Conservation (phyloP, 2,888 invertebrate species). For the Eurois occulta region DNA sequence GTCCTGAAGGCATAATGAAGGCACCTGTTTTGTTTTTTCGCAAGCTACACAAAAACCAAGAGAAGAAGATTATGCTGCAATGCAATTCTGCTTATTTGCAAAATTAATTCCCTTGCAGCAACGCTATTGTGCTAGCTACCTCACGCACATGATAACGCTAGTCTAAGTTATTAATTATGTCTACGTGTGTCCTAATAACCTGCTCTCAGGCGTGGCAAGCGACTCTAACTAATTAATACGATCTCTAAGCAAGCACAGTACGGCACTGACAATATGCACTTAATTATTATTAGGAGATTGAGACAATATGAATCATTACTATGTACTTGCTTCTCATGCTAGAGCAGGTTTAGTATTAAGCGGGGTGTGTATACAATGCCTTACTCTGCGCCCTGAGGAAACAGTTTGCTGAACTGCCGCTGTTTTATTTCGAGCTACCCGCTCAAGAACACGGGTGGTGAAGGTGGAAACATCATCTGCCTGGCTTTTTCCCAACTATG, state of each 20-base stretch:
- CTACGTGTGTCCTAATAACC: slow-evolving; percentile 8
- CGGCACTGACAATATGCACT: slow-evolving; percentile 16
- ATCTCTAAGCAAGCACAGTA: slow-evolving; percentile 2
- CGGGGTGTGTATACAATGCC: neutral
- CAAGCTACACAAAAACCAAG: neutral
- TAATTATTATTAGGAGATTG: slow-evolving; percentile 28
- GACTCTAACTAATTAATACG: slow-evolving; percentile 18
- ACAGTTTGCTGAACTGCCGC: neutral
- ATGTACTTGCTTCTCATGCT: neutral
- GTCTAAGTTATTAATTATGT: neutral
- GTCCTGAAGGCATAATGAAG: neutral
- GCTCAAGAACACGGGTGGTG: neutral
- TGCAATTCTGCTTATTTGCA: neutral
- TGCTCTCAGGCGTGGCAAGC: slow-evolving; percentile 8
- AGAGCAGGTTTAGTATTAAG: neutral
- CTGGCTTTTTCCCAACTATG: neutral
- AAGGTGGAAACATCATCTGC: neutral
- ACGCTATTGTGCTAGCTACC: neutral
- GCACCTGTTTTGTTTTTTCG: neutral
- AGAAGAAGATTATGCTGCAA: neutral
- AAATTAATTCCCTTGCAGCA: slow-evolving; percentile 5
- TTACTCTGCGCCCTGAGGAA: neutral
- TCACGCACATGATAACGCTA: neutral
- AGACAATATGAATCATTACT: slow-evolving; percentile 7
- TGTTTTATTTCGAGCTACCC: neutral